These are phyloP conservation scores for Scaptomyza tumidula DNA, from an alignment of 2,888 invertebrate species.

Conservation along the genomic window DNA sequence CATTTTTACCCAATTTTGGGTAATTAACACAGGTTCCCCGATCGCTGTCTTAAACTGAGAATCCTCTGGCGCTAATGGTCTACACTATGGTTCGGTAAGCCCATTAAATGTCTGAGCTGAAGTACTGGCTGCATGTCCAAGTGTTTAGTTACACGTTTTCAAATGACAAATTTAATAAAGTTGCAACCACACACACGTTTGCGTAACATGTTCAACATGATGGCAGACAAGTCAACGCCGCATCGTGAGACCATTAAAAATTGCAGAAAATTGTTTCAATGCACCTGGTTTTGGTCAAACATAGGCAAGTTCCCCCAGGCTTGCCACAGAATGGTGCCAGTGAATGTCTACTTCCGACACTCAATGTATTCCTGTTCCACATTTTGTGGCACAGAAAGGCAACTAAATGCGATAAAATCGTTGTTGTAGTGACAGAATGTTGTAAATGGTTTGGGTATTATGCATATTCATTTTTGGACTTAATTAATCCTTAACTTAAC, in stretches of 20 bases:
- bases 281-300: conserved; percentile 52
- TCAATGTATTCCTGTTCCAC: conserved; percentile 6
- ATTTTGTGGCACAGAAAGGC: neutral
- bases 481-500: no score
- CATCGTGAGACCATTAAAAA: conserved; percentile 47
- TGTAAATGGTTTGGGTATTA: no score
- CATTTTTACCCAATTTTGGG: no score
- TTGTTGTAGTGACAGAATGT: no score
- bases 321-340: conserved; percentile 44
- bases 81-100: neutral
- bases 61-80: neutral
- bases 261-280: conserved; percentile 27
- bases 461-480: no score
- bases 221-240: neutral
- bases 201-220: neutral
- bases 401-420: no score
- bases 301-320: conserved; percentile 42
- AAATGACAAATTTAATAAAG: conserved; percentile 56
- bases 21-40: no score
- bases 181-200: conserved; percentile 29
- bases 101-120: conserved; percentile 22
- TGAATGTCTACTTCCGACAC: conserved; percentile 14
- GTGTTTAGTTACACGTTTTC: conserved; percentile 23
- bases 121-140: conserved; percentile 35
- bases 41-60: neutral